These are phyloP conservation scores for Danaus plexippus DNA, from an alignment of 1,140 invertebrate species.

Conservation along the genomic window DNA sequence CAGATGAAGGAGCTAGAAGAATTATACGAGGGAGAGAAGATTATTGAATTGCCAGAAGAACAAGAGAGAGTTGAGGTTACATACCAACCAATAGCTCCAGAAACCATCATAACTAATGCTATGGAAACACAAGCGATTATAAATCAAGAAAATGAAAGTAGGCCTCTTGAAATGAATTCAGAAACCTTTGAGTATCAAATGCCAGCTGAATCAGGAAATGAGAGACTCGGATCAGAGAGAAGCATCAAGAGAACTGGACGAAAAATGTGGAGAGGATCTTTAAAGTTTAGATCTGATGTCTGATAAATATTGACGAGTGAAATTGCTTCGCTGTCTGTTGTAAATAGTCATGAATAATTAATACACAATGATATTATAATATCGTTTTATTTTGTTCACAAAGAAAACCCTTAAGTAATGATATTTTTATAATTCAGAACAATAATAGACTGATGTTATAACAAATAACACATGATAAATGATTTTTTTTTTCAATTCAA, in stretches of 20 bases:
- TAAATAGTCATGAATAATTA: constrained; percentile 1
- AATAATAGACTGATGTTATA: no score
- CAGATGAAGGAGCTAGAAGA: constrained; percentile 32
- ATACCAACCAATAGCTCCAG: no score
- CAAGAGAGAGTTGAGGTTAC: not conserved
- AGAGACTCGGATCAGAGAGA: constrained; percentile 25
- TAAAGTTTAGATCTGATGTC: constrained; percentile 14
- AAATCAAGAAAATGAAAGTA: constrained; percentile 11
- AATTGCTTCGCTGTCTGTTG: not conserved
- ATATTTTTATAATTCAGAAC: no score
- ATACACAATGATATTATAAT: no score
- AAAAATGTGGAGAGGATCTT: constrained; percentile 25
- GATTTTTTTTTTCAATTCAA: no score
- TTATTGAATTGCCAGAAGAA: constrained; percentile 10
- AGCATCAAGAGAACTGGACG: constrained; percentile 27
- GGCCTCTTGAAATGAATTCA: constrained; percentile 4
- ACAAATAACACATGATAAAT: not conserved
- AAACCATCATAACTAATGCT: constrained; percentile 3
- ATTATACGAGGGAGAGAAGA: constrained; percentile 14
- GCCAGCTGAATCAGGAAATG: constrained; percentile 9
- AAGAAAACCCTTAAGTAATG: no score
- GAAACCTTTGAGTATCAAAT: constrained; percentile 11
- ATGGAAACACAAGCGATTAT: constrained; percentile 4
- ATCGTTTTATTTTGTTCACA: no score
- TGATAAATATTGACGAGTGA: constrained; percentile 1